Percentiles rank a stretch among this genome's conserved stretches.
Evolutionary conservation across 2,797 vertebrate species (phyloP).

Genomic region (Myotis pilosus): DNA sequence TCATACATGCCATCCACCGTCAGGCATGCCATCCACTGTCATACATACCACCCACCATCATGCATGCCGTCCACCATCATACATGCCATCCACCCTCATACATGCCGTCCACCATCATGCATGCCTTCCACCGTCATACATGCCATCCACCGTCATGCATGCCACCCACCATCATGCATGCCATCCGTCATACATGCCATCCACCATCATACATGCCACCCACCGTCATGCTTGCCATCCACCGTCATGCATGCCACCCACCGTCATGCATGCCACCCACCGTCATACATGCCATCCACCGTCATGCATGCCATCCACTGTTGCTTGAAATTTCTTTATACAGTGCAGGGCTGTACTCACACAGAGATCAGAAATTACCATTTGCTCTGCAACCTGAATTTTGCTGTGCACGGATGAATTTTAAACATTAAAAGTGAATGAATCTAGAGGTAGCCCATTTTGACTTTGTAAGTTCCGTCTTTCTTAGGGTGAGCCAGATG

Average conservation of each 20-base stretch:
- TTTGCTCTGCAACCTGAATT: neutral
- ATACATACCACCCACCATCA: no score
- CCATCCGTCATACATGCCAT: neutral
- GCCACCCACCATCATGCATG: neutral
- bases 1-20: neutral
- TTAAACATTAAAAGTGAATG: neutral
- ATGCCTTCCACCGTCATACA: neutral
- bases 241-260: neutral
- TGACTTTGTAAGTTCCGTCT: slow-evolving; percentile 36
- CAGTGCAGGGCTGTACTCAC: neutral
- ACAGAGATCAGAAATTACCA: neutral
- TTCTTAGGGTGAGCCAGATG: slow-evolving; percentile 37
- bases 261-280: neutral
- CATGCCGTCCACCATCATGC: neutral
- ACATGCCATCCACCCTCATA: no score
- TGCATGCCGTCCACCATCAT: neutral
- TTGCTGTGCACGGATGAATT: neutral
- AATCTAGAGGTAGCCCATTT: slow-evolving; percentile 29
- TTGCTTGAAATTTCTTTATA: neutral
- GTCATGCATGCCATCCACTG: neutral
- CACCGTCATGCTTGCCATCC: neutral
- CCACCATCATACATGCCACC: neutral
- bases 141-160: neutral
- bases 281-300: neutral
- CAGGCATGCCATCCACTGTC: neutral